Evolutionary conservation across 2,888 invertebrate species (phyloP).

Genomic region (Drosophila yooni): DNA sequence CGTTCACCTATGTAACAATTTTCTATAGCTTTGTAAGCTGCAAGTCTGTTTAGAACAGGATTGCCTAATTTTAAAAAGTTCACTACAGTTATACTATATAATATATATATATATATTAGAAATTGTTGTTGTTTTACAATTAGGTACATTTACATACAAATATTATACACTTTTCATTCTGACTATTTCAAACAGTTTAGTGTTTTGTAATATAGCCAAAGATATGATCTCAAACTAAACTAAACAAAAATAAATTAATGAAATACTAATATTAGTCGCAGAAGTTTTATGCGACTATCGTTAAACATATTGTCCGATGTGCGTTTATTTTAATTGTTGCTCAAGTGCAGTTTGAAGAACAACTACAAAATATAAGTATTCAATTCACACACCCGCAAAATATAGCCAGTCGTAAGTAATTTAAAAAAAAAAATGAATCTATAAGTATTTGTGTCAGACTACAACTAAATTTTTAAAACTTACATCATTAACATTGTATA

Average conservation of each 20-base stretch:
- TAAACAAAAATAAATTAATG: neutral
- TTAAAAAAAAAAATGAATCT: slow-evolving; percentile 12
- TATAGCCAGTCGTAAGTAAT: slow-evolving; percentile 28
- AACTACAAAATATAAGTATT: slow-evolving; percentile 18
- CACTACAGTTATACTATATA: slow-evolving; percentile 14
- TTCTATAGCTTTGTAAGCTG: neutral
- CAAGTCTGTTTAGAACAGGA: neutral
- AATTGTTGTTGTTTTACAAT: slow-evolving; percentile 66
- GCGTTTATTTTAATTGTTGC: slow-evolving; percentile 48
- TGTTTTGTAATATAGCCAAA: slow-evolving; percentile 71
- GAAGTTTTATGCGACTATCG: slow-evolving; percentile 59
- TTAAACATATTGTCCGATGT: slow-evolving; percentile 11
- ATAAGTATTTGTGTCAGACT: slow-evolving; percentile 38
- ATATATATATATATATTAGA: slow-evolving; percentile 25
- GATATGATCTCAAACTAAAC: slow-evolving; percentile 61
- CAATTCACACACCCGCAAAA: slow-evolving; percentile 20
- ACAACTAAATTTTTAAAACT: slow-evolving; percentile 27
- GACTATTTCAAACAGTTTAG: slow-evolving; percentile 17
- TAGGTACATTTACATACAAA: slow-evolving; percentile 24
- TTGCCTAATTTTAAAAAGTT: slow-evolving; percentile 17
- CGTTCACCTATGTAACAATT: neutral
- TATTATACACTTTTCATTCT: slow-evolving; percentile 21
- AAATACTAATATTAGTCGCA: slow-evolving; percentile 37
- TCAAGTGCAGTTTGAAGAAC: slow-evolving; percentile 18
- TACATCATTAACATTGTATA: slow-evolving; percentile 45